Evolutionary conservation across 2,888 invertebrate species (phyloP), one percentile per base, ranked within the genome.

Genomic region (Himalopsyche tibetana): DNA sequence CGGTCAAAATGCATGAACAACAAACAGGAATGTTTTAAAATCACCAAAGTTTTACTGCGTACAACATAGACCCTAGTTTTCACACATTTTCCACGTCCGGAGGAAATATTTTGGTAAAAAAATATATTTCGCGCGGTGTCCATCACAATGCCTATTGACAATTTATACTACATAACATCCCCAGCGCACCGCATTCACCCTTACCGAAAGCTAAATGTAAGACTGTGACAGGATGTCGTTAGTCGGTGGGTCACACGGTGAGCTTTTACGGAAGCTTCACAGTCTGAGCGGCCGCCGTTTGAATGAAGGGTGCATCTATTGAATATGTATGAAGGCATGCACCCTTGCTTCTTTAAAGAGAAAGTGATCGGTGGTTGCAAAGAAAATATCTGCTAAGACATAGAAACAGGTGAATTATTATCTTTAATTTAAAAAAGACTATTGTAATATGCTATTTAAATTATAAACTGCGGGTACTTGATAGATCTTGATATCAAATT

Each of bases 311-410:
- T 94, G 94, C 94, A 94, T 93, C 92, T 92, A 91, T 92, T 94
- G 94, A 94, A 94, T 94, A 94, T 94, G 94, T 93, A 94, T 94
- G 94, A 94, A 93, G 91, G 92, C 91, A 91, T 91, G 91, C 88
- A 88, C 88, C 88, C 88, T 87, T 86, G 83, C 80, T 87, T 87
- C 87, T 88, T 88, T 88, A 84, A 80, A 87, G 86, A 86, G 87
- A 88, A 88, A 88, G 87, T 88, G 83, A 84, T 82, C 55, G 87
- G 87, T 87, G 88, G 51, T 88, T 81, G 40, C 15, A 80, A 87
- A 88, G 9, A 5, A 56, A 6, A 69, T 55, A 36, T 63, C 19
- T 63, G 17, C 19, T 2, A 63, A 28, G 19, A 63, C n/a, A 11
- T 9, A 19, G 63, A 19, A 63, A 63, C 63, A 42, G 42, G 80